These are phyloP conservation scores for Melinopterus prodromus DNA, from an alignment of 2,888 invertebrate genomes.

Conservation along the genomic window DNA sequence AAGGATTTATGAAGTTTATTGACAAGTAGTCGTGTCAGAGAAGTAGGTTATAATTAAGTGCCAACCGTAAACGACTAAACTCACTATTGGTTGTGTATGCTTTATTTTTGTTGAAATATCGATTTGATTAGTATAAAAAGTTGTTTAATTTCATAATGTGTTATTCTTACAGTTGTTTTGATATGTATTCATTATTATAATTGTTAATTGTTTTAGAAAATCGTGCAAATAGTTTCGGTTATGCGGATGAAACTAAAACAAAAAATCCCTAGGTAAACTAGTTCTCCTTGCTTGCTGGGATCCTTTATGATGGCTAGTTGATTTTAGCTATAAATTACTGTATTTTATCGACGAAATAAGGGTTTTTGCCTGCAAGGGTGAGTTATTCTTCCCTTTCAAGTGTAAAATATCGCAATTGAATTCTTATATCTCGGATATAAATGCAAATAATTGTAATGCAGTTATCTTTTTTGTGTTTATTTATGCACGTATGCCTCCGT, in stretches of 20 bases:
- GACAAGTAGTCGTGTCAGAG: conserved; percentile 4
- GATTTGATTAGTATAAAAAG: not conserved
- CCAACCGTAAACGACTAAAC: not conserved
- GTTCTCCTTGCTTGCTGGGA: not conserved
- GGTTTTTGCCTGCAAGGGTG: not conserved
- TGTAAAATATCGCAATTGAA: not conserved
- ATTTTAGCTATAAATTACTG: not conserved
- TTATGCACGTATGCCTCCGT: not conserved
- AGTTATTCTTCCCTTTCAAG: not conserved
- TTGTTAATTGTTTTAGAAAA: not conserved
- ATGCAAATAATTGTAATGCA: not conserved
- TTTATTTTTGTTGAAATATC: not conserved
- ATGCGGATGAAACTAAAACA: not conserved
- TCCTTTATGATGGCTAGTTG: not conserved
- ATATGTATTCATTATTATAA: not conserved
- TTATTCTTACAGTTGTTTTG: not conserved
- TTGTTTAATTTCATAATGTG: not conserved
- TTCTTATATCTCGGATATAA: not conserved
- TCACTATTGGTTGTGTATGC: not conserved
- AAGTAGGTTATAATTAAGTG: not conserved
- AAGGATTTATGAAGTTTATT: not conserved
- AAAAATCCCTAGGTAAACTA: not conserved
- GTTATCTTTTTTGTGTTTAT: not conserved
- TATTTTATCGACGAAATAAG: not conserved
- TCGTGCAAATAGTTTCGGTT: not conserved